phyloP scores from a whole-genome alignment of 2,888 invertebrate genomes.

The Epiperipatus broadwayi region DNA sequence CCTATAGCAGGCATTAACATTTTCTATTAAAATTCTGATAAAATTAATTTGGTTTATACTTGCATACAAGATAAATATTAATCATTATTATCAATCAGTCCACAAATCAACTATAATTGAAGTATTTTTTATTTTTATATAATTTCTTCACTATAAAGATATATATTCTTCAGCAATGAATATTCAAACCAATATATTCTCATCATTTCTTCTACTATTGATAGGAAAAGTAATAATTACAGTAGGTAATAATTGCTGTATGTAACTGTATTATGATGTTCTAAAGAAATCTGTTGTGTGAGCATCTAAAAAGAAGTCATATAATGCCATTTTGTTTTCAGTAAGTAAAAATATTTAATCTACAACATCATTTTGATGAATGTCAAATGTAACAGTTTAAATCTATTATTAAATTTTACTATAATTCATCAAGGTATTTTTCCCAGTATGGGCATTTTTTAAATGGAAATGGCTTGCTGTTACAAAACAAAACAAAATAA shows the following conservation, averaged over 20 bases:
- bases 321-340: conserved; percentile 25
- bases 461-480: conserved; percentile 28
- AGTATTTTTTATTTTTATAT: neutral
- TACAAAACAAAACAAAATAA: conserved; percentile 30
- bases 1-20: too few species aligned
- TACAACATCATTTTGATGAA: conserved; percentile 22
- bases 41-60: neutral
- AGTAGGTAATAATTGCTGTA: conserved; percentile 27
- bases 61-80: too few species aligned
- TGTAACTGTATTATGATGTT: conserved; percentile 31
- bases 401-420: conserved; percentile 26
- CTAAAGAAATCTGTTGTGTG: conserved; percentile 26
- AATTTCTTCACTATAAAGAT: conserved; percentile 16
- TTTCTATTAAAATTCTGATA: too few species aligned
- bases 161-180: conserved; percentile 21
- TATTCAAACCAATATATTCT: conserved; percentile 31
- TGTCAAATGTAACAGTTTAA: conserved; percentile 24
- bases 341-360: conserved; percentile 29
- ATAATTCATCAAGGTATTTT: conserved; percentile 28
- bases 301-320: conserved; percentile 26
- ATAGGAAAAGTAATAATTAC: conserved; percentile 29
- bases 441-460: conserved; percentile 28
- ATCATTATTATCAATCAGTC: conserved; percentile 34
- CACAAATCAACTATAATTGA: conserved; percentile 28
- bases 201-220: conserved; percentile 31